phyloP scores from a whole-genome alignment of 2,888 invertebrate species.

The Copidosoma aretas region DNA sequence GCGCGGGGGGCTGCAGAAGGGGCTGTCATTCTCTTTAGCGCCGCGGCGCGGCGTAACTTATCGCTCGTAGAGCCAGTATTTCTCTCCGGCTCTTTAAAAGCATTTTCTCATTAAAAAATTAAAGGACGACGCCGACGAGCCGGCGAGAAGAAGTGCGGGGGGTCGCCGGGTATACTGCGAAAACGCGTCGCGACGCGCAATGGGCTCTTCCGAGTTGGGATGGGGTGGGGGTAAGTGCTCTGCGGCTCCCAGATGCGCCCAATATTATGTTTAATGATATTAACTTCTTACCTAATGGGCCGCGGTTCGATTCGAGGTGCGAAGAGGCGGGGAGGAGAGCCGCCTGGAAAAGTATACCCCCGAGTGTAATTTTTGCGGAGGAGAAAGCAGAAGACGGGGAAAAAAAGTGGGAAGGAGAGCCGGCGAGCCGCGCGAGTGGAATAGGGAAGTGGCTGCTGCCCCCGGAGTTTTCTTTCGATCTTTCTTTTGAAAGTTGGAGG shows the following conservation, averaged over 20 bases:
- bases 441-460: not conserved
- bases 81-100: constrained; percentile 67
- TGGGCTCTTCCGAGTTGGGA: constrained; percentile 17
- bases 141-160: constrained; percentile 24
- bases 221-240: constrained; percentile 57
- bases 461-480: constrained; percentile 13
- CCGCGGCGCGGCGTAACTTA: constrained; percentile 56
- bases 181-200: constrained; percentile 42
- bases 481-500: not conserved
- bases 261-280: constrained; percentile 64
- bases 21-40: constrained; percentile 51
- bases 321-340: constrained; percentile 44
- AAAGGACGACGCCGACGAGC: constrained; percentile 51
- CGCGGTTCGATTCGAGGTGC: constrained; percentile 62
- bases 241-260: constrained; percentile 63
- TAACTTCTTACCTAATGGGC: constrained; percentile 63
- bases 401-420: constrained; percentile 19
- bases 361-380: constrained; percentile 53
- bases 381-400: constrained; percentile 10
- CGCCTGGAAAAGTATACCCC: constrained; percentile 49
- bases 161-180: constrained; percentile 39
- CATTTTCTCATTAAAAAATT: constrained; percentile 72
- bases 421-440: not conserved
- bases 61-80: constrained; percentile 61
- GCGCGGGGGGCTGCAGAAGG: constrained; percentile 23